Percentiles rank a stretch among this genome's conserved stretches.
These are phyloP conservation scores for Hirtodrosophila cameraria DNA, from an alignment of 2,888 invertebrate species.

Conservation along the genomic window DNA sequence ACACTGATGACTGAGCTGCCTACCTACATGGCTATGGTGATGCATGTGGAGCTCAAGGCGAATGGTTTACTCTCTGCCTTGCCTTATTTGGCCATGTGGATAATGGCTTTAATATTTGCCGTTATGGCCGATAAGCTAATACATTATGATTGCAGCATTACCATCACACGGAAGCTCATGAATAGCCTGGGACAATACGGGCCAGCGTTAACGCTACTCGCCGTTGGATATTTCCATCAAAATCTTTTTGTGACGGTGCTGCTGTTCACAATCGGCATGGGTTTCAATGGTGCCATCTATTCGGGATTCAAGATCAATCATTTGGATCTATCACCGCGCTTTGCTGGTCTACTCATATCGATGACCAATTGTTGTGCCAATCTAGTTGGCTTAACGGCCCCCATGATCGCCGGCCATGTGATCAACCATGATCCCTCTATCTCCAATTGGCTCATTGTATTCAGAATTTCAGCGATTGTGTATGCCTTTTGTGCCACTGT, in stretches of 20 bases:
- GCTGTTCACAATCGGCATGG: constrained; percentile 92
- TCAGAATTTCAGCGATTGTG: constrained; percentile 91
- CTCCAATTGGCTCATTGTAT: constrained; percentile 93
- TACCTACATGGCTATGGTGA: constrained; percentile 94
- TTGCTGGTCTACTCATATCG: constrained; percentile 95
- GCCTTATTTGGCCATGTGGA: constrained; percentile 96
- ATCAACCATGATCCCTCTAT: constrained; percentile 92
- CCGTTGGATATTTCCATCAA: constrained; percentile 94
- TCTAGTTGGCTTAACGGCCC: constrained; percentile 91
- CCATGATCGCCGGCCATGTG: constrained; percentile 91
- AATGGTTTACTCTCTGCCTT: constrained; percentile 93
- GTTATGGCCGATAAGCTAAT: constrained; percentile 94
- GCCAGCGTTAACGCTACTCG: constrained; percentile 91
- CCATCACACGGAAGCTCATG: constrained; percentile 91
- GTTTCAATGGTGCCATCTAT: constrained; percentile 94
- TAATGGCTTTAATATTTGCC: constrained; percentile 93
- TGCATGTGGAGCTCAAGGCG: constrained; percentile 91
- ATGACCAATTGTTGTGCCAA: constrained; percentile 95
- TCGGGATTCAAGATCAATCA: constrained; percentile 92
- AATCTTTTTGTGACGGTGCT: constrained; percentile 90
- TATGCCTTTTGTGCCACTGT: constrained; percentile 91
- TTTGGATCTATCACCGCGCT: constrained; percentile 94
- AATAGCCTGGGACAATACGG: constrained; percentile 94
- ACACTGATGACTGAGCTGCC: constrained; percentile 95
- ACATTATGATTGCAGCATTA: constrained; percentile 89